phyloP scores from a whole-genome alignment of 2,113 vertebrate species.

The Stigmatopora nigra region DNA sequence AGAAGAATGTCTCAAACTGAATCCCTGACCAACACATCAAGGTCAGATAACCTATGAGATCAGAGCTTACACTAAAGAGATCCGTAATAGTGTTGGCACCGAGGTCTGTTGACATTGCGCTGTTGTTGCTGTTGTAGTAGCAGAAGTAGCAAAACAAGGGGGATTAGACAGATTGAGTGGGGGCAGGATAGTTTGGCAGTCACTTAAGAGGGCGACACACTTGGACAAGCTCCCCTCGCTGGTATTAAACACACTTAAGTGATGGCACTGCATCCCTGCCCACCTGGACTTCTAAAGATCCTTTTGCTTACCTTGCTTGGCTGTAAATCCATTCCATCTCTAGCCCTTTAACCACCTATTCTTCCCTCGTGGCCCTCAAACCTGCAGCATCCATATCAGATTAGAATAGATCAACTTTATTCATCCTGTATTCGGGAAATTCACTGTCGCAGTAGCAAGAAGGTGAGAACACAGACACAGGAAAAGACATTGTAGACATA shows the following conservation, averaged over 20 bases:
- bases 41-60: constrained; percentile 32
- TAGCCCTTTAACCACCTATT: constrained; percentile 26
- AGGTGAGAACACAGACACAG: too few relatives aligned
- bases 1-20: constrained; percentile 15
- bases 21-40: constrained; percentile 9
- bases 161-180: constrained; percentile 42
- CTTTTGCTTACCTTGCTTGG: constrained; percentile 3
- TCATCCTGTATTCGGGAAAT: too few relatives aligned
- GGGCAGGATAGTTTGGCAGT: constrained; percentile 32
- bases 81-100: constrained; percentile 15
- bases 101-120: constrained; percentile 3
- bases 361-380: constrained; percentile 16
- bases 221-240: constrained; percentile 41
- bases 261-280: constrained; percentile 32
- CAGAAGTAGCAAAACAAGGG: constrained; percentile 11
- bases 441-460: too few relatives aligned
- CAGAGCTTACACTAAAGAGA: constrained; percentile 17
- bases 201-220: constrained; percentile 45
- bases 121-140: constrained; percentile 17
- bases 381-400: constrained; percentile 1
- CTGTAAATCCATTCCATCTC: constrained; percentile 47
- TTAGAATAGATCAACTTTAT: too few relatives aligned
- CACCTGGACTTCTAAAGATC: constrained; percentile 44
- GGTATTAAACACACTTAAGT: constrained; percentile 60
- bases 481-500: too few relatives aligned